Percentiles rank a stretch among this genome's conserved stretches.
These are phyloP conservation scores for Malacoctenus gilli DNA, from an alignment of 2,797 vertebrate species.

Conservation along the genomic window DNA sequence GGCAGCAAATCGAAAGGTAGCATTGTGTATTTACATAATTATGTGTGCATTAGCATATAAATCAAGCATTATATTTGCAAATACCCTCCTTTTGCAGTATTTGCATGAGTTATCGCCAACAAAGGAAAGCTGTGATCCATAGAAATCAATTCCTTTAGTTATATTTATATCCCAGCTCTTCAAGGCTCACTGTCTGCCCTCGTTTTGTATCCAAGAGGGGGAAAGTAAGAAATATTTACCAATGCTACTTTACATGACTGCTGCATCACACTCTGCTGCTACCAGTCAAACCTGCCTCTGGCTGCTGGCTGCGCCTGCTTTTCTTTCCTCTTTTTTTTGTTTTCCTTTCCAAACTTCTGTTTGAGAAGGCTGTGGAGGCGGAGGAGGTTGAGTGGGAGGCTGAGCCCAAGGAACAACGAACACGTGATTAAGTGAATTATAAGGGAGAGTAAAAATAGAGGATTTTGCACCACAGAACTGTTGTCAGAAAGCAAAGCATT, in stretches of 20 bases:
- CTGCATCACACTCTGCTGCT: slow-evolving; percentile 29
- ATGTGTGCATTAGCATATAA: slow-evolving; percentile 79
- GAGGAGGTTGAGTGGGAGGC: slow-evolving; percentile 37
- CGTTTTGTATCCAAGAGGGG: slow-evolving; percentile 45
- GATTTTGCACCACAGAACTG: not conserved
- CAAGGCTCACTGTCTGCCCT: slow-evolving; percentile 56
- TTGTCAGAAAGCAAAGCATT: slow-evolving; percentile 9
- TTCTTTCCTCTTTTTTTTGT: slow-evolving; percentile 23
- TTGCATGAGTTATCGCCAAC: slow-evolving; percentile 66
- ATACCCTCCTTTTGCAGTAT: slow-evolving; percentile 50
- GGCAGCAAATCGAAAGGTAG: slow-evolving; percentile 62
- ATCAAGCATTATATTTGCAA: slow-evolving; percentile 77
- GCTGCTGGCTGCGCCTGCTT: slow-evolving; percentile 5
- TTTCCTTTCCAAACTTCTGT: slow-evolving; percentile 31
- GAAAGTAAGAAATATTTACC: slow-evolving; percentile 51
- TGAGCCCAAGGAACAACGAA: slow-evolving; percentile 28
- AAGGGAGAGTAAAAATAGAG: slow-evolving; percentile 25
- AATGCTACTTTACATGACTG: slow-evolving; percentile 50
- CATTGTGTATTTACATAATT: slow-evolving; percentile 77
- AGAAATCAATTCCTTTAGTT: slow-evolving; percentile 76
- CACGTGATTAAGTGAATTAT: slow-evolving; percentile 23
- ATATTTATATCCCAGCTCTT: slow-evolving; percentile 69
- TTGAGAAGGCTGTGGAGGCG: slow-evolving; percentile 18
- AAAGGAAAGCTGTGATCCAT: slow-evolving; percentile 72
- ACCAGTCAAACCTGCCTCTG: slow-evolving; percentile 36